A percentile compares a stretch with the other conserved stretches of the same genome.
Evolutionary conservation across 2,888 invertebrate species (phyloP).

Genomic region (Andricus curvator): DNA sequence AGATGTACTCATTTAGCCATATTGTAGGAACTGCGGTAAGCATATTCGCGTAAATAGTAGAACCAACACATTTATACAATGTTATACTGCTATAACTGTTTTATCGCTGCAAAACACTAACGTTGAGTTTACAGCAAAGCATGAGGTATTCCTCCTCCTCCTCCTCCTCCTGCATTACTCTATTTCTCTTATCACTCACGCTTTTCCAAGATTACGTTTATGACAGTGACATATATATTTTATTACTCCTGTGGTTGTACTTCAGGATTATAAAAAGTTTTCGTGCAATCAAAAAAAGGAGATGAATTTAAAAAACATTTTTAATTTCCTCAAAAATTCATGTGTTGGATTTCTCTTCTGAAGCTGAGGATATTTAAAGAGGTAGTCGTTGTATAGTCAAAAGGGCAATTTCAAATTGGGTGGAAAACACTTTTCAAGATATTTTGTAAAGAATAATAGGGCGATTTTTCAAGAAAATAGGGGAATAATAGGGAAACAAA

Average conservation of each 20-base stretch:
- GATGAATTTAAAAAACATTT: not conserved
- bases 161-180: no score
- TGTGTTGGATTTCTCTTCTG: no score
- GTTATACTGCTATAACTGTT: constrained; percentile 21
- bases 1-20: not conserved
- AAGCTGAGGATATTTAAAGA: no score
- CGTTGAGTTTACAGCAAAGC: constrained; percentile 15
- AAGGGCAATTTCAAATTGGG: no score
- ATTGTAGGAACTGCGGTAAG: not conserved
- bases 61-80: constrained; percentile 18
- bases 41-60: constrained; percentile 15
- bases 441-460: no score
- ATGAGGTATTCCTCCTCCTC: not conserved
- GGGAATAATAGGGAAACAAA: no score
- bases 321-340: no score
- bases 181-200: constrained; percentile 25
- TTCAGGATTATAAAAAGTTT: not conserved
- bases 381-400: no score
- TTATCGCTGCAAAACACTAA: constrained; percentile 13
- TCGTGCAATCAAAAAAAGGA: not conserved
- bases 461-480: no score
- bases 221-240: not conserved
- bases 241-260: not conserved
- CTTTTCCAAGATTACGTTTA: not conserved
- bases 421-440: no score